Evolutionary conservation across 2,113 vertebrate species (phyloP).

Genomic region (Rhea americana): DNA sequence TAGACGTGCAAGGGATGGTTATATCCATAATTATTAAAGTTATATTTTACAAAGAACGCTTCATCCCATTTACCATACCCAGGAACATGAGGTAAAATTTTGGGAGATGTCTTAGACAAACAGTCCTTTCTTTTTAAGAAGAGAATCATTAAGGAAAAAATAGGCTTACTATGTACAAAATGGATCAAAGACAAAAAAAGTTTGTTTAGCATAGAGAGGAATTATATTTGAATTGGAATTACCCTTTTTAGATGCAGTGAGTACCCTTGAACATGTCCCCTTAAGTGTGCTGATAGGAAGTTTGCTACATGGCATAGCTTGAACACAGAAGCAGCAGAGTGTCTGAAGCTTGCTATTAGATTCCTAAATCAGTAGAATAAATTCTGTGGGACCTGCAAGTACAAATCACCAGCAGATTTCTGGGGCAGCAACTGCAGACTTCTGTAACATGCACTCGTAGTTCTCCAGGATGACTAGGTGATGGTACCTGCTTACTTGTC

Average conservation of each 20-base stretch:
- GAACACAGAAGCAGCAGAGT: neutral
- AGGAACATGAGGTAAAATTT: neutral
- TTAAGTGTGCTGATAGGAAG: neutral
- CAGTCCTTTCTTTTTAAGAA: neutral
- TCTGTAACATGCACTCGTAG: neutral
- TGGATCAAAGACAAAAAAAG: neutral
- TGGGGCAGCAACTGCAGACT: neutral
- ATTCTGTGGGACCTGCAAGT: neutral
- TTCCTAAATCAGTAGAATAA: neutral
- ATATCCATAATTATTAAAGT: neutral
- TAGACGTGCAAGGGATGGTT: neutral
- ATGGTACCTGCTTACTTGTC: constrained; percentile 17
- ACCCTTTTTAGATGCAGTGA: neutral
- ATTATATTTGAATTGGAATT: neutral
- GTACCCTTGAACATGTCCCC: neutral
- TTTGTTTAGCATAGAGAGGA: neutral
- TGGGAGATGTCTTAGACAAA: neutral
- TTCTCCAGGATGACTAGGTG: neutral
- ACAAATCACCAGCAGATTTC: neutral
- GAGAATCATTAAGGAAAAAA: neutral
- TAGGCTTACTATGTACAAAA: neutral
- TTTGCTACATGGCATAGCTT: neutral
- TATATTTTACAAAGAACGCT: neutral
- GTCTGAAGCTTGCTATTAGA: neutral
- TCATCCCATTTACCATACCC: neutral